A percentile compares a stretch with the other conserved stretches of the same genome.
These are phyloP conservation scores for Spinus olivaceus DNA, from an alignment of 2,797 vertebrate species.

Conservation along the genomic window DNA sequence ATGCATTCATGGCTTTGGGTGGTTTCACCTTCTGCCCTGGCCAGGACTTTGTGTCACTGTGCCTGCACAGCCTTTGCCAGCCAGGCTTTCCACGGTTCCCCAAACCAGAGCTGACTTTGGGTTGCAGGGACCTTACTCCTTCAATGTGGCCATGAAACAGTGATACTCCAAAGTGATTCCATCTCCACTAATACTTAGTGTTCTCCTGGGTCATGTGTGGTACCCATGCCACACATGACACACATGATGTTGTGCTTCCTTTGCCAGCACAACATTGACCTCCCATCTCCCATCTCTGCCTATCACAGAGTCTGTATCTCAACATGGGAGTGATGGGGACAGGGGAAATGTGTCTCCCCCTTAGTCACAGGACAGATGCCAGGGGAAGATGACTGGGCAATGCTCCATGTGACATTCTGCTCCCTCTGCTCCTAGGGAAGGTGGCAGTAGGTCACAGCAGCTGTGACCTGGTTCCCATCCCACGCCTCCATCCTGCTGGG, in stretches of 20 bases:
- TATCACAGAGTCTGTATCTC: background rate
- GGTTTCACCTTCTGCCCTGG: background rate
- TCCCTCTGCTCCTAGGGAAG: background rate
- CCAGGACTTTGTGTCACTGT: background rate
- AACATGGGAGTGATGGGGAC: background rate
- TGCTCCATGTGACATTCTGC: background rate
- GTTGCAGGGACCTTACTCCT: background rate
- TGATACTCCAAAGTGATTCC: background rate
- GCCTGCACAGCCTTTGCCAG: background rate
- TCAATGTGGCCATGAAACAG: background rate
- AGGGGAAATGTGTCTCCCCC: background rate
- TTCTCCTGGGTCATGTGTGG: accelerated
- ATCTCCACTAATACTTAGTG: background rate
- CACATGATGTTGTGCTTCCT: background rate
- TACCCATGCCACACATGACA: background rate
- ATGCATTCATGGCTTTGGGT: background rate
- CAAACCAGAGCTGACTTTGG: background rate
- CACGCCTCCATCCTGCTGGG: background rate
- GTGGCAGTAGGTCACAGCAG: constrained; percentile 14
- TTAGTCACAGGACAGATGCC: background rate
- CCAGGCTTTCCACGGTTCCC: accelerated
- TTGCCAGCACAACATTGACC: background rate
- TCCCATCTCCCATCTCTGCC: background rate
- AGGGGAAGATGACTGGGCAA: background rate
- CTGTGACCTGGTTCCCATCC: constrained; percentile 15